phyloP scores from a whole-genome alignment of 2,888 invertebrate genomes.

The Dicyrtoma fusca region DNA sequence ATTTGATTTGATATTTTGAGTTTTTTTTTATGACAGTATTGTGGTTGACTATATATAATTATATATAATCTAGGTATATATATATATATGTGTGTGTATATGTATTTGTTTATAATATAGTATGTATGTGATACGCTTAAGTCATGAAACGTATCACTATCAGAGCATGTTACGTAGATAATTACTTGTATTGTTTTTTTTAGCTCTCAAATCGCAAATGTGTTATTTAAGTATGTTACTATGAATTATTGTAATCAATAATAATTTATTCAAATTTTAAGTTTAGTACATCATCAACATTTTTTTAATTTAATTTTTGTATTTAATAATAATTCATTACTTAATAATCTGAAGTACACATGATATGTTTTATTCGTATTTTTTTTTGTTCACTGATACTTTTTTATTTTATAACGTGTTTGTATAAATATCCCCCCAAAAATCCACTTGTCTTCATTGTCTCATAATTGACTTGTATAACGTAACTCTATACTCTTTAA shows the following conservation, averaged over 20 bases:
- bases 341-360: neutral
- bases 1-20: neutral
- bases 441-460: too few species aligned
- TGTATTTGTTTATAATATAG: too few species aligned
- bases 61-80: too few species aligned
- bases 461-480: too few species aligned
- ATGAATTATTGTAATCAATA: neutral
- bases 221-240: neutral
- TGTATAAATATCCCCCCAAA: too few species aligned
- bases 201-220: too few species aligned
- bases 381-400: neutral
- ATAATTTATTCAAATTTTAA: neutral
- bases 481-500: too few species aligned
- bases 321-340: neutral
- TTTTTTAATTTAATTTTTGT: conserved; percentile 5
- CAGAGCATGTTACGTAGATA: too few species aligned
- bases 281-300: neutral
- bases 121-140: too few species aligned
- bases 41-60: too few species aligned
- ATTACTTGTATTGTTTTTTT: neutral
- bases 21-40: neutral
- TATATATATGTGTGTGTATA: too few species aligned
- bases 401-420: neutral
- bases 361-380: conserved; percentile 9
- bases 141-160: too few species aligned